Evolutionary conservation across 1,140 invertebrate species (phyloP).

Genomic region (Lanistes nyassanus): DNA sequence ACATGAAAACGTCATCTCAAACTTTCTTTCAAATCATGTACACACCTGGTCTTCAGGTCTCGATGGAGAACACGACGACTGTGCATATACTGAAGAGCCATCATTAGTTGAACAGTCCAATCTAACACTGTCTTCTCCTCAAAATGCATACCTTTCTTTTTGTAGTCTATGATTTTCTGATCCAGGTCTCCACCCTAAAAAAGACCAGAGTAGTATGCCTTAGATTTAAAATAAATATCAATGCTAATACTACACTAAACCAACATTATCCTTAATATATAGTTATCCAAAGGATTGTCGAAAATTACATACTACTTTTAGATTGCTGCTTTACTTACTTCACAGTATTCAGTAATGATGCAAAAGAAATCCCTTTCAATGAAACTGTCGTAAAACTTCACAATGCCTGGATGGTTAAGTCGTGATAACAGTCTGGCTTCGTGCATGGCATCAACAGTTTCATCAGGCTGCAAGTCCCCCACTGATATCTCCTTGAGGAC

Average conservation of each 20-base stretch:
- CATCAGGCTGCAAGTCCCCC: constrained; percentile 64
- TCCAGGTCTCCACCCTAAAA: constrained; percentile 66
- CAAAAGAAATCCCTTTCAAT: constrained; percentile 66
- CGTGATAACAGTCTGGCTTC: constrained; percentile 63
- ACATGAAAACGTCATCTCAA: no score
- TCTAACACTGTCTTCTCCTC: constrained; percentile 61
- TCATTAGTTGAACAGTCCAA: constrained; percentile 66
- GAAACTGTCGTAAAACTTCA: constrained; percentile 66
- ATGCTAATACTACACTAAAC: no score
- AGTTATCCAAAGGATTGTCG: no score
- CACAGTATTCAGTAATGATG: constrained; percentile 68
- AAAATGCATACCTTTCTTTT: constrained; percentile 54
- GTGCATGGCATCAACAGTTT: constrained; percentile 64
- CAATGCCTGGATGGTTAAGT: constrained; percentile 62
- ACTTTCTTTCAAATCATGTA: no score
- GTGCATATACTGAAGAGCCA: constrained; percentile 67
- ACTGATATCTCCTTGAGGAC: constrained; percentile 66
- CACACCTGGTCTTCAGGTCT: constrained; percentile 67
- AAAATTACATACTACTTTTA: neutral
- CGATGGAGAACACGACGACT: constrained; percentile 64
- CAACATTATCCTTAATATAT: no score
- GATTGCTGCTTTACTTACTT: constrained; percentile 47
- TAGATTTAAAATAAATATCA: no score
- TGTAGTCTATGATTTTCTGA: constrained; percentile 56
- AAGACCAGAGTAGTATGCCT: neutral